Percentiles rank a stretch among this genome's conserved stretches.
phyloP scores from a whole-genome alignment of 2,797 vertebrate species.

The Benthosema pterotum region DNA sequence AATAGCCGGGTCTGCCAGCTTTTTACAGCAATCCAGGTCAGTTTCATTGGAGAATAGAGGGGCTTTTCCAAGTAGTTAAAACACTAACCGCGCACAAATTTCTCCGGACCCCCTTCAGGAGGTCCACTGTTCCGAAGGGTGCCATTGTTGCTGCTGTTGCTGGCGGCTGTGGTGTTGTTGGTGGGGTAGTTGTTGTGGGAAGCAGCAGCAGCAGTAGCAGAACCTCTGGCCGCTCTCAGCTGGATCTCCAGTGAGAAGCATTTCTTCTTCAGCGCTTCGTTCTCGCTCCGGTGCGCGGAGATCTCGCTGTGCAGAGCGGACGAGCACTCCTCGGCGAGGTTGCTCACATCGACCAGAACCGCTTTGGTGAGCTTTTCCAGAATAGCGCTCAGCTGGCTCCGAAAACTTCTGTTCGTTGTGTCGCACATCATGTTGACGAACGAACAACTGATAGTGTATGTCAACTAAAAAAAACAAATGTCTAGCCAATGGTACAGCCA shows the following conservation, averaged over 20 bases:
- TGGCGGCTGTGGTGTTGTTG: slow-evolving; percentile 35
- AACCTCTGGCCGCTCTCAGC: slow-evolving; percentile 70
- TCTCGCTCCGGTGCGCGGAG: slow-evolving; percentile 76
- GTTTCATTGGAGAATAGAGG: too few relatives aligned
- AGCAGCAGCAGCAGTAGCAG: neutral
- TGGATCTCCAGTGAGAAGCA: slow-evolving; percentile 79
- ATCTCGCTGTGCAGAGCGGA: slow-evolving; percentile 77
- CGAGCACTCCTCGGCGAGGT: slow-evolving; percentile 79
- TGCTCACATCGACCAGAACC: slow-evolving; percentile 77
- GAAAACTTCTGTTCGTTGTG: slow-evolving; percentile 72
- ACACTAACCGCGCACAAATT: slow-evolving; percentile 7
- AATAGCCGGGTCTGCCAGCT: too few relatives aligned
- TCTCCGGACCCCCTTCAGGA: slow-evolving; percentile 26
- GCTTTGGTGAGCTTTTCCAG: slow-evolving; percentile 79
- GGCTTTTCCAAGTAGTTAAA: neutral
- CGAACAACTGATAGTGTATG: neutral
- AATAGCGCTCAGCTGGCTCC: slow-evolving; percentile 72
- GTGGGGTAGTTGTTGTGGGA: too few relatives aligned
- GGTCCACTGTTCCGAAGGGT: slow-evolving; percentile 49
- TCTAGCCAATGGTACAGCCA: neutral
- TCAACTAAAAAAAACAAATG: neutral
- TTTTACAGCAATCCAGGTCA: too few relatives aligned
- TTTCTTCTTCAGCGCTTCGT: slow-evolving; percentile 78
- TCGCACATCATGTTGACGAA: slow-evolving; percentile 71
- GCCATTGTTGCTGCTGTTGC: slow-evolving; percentile 37